Base-by-base conservation (phyloP, 2,888 invertebrate genomes). In the Mimas tiliae region DNA sequence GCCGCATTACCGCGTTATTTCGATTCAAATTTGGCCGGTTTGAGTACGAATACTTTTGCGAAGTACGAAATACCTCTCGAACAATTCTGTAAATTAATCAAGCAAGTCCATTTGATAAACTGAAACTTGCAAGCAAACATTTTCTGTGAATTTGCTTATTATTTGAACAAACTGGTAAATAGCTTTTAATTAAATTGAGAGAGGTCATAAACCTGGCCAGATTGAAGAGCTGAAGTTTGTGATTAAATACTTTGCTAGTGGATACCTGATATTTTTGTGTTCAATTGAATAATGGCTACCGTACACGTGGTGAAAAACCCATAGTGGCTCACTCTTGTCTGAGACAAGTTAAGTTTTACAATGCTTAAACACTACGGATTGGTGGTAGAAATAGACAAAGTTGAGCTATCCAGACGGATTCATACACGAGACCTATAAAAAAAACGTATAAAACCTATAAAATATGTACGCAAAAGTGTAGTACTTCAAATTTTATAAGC, bases 71-170 rank as follows among this genome's bases (percentile, higher is more conserved):
- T 58, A 38, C 58, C 42, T 42, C 12, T 19, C 38, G 19, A 58
- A 58, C 58, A 58, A 58, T 58, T 42, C 42, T 58, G 42, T 58
- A 19, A 42, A 58, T 58, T 58, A 58, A 58, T 58, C 58, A 58
- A 58, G 58, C 58, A 16, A 42, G 58, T 58, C 42, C 42, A 58
- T 58, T 58, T 58, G 58, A 58, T 58, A 19, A 58, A 58, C 38
- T 42, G 58, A 58, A 58, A 58, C 58, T 42, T 58, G 7, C 19
- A 38, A 14, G 38, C 58, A 58, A 58, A 58, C 19, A 19, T 58
- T 58, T 58, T 58, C 38, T 0, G 19, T 38, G 42, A 42, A 58
- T 58, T 58, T 58, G 42, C 58, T 42, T 50, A 50, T 58, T 42
- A 42, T 42, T 58, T 58, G 38, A 12, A 19, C 38, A 58, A 58